Percentiles rank a stretch among this genome's conserved stretches.
These are phyloP conservation scores for Neomorphus geoffroyi DNA, from an alignment of 2,797 vertebrate genomes.

Conservation along the genomic window DNA sequence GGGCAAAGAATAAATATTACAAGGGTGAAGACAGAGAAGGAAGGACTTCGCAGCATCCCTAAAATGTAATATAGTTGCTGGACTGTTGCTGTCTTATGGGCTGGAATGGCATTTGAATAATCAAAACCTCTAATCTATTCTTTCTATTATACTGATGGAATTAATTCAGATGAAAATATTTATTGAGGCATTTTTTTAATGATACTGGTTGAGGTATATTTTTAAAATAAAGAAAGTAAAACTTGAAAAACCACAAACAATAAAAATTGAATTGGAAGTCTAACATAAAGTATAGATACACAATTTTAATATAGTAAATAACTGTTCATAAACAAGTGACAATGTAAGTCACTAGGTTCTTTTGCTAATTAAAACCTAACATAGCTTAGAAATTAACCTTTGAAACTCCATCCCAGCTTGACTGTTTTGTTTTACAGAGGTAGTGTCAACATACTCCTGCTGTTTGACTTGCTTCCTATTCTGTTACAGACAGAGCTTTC, in stretches of 20 bases:
- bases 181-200: not conserved
- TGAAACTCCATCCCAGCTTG: not conserved
- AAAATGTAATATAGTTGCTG: not conserved
- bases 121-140: not conserved
- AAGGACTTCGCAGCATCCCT: not conserved
- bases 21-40: not conserved
- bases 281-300: not conserved
- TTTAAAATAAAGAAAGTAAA: not conserved
- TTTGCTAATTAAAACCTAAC: not conserved
- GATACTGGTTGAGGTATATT: not conserved
- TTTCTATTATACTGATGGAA: not conserved
- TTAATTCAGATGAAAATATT: not conserved
- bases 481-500: not conserved
- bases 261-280: not conserved
- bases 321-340: not conserved
- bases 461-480: not conserved
- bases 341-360: not conserved
- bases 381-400: not conserved
- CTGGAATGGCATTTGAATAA: not conserved
- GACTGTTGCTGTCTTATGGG: not conserved
- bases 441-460: not conserved
- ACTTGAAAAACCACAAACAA: not conserved
- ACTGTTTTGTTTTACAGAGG: not conserved
- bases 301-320: not conserved
- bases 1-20: not conserved